phyloP scores from a whole-genome alignment of 2,888 invertebrate species.

The Melipona bicolor region DNA sequence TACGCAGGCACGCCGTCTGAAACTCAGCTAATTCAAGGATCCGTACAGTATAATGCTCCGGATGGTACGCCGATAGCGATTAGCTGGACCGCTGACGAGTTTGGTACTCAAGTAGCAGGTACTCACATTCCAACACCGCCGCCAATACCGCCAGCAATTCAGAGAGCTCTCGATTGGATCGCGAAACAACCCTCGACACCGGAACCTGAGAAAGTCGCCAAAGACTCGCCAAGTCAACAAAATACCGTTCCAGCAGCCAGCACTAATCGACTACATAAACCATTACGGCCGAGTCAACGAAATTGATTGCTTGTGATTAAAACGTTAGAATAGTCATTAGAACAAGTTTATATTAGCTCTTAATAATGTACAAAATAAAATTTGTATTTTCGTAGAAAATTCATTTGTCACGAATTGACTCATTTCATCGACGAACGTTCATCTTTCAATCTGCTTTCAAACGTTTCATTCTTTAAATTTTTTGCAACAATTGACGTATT shows the following conservation, averaged over 20 bases:
- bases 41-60: conserved; percentile 83
- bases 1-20: conserved; percentile 82
- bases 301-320: conserved; percentile 35
- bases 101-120: conserved; percentile 80
- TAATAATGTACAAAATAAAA: conserved; percentile 13
- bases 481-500: neutral
- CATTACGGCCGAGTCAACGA: conserved; percentile 55
- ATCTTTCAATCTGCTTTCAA: neutral
- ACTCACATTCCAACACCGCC: conserved; percentile 81
- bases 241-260: conserved; percentile 58
- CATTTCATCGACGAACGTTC: neutral
- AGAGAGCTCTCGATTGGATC: conserved; percentile 81
- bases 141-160: conserved; percentile 81
- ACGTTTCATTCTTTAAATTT: neutral
- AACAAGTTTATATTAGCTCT: neutral
- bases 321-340: neutral
- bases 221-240: conserved; percentile 58
- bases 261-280: conserved; percentile 55
- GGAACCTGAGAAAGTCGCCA: conserved; percentile 60
- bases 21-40: conserved; percentile 82
- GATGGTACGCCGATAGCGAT: conserved; percentile 82
- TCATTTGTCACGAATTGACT: neutral
- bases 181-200: conserved; percentile 81
- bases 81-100: conserved; percentile 83
- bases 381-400: conserved; percentile 57